These are phyloP conservation scores for Periparus ater DNA, from an alignment of 2,797 vertebrate genomes.

Conservation along the genomic window DNA sequence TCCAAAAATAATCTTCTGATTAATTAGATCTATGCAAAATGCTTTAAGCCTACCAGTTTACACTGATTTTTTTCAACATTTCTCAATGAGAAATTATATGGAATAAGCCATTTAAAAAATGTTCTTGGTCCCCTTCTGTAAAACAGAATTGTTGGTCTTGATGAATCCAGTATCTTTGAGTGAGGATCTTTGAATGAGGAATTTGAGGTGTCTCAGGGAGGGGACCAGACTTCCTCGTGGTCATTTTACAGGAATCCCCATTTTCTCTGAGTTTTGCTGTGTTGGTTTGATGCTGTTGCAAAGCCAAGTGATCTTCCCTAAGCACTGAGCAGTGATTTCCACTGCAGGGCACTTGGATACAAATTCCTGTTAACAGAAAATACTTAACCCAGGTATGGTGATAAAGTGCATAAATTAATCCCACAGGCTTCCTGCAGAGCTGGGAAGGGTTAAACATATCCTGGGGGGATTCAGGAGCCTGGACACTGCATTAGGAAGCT, in stretches of 20 bases:
- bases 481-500: background rate
- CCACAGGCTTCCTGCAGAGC: background rate
- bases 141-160: background rate
- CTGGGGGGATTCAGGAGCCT: background rate
- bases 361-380: background rate
- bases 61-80: background rate
- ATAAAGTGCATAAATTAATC: background rate
- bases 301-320: background rate
- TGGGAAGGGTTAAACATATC: background rate
- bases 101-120: background rate
- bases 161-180: background rate
- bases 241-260: background rate
- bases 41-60: background rate
- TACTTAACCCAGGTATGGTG: background rate
- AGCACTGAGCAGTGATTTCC: background rate
- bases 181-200: background rate
- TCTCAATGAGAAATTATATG: background rate
- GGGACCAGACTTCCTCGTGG: background rate
- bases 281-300: background rate
- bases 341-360: background rate
- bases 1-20: slow-evolving; percentile 65
- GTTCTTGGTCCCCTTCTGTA: background rate
- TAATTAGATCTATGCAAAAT: slow-evolving; percentile 43
- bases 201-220: background rate
- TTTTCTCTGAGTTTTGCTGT: background rate